Conservation (phyloP, 2,113 vertebrate species). For the Ciconia boyciana region DNA sequence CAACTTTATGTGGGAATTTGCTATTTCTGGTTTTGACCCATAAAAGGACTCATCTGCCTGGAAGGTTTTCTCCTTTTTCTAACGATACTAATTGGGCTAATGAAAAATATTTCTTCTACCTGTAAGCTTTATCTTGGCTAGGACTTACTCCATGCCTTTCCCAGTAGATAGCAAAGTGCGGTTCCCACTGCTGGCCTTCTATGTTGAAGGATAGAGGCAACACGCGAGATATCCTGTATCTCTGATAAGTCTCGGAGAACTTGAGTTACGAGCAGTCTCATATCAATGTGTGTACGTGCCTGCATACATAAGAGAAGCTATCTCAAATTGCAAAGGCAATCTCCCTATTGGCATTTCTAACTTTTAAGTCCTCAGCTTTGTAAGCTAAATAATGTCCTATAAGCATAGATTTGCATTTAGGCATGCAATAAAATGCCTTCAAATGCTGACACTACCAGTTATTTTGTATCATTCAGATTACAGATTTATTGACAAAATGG, state of each 20-base stretch:
- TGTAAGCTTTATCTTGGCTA: neutral
- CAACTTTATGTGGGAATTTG: neutral
- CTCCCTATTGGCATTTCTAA: neutral
- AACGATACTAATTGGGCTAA: neutral
- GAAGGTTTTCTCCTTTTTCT: neutral
- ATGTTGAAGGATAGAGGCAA: neutral
- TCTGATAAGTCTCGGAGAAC: neutral
- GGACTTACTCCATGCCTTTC: neutral
- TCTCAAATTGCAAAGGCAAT: neutral
- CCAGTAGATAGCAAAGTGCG: neutral
- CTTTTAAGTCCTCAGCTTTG: neutral
- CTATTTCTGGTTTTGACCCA: neutral
- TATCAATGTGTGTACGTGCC: too few relatives aligned
- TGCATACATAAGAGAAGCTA: neutral
- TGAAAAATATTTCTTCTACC: neutral
- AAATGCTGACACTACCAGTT: neutral
- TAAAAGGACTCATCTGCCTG: neutral
- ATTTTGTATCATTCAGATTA: neutral
- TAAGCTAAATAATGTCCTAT: neutral
- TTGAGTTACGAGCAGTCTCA: neutral
- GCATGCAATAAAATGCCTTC: neutral
- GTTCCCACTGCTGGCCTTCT: neutral
- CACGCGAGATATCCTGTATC: fast-evolving
- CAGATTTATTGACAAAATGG: neutral
- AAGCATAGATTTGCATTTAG: neutral